These are phyloP conservation scores for Alviniconcha marisindica DNA, from an alignment of 1,140 invertebrate genomes.

Conservation along the genomic window DNA sequence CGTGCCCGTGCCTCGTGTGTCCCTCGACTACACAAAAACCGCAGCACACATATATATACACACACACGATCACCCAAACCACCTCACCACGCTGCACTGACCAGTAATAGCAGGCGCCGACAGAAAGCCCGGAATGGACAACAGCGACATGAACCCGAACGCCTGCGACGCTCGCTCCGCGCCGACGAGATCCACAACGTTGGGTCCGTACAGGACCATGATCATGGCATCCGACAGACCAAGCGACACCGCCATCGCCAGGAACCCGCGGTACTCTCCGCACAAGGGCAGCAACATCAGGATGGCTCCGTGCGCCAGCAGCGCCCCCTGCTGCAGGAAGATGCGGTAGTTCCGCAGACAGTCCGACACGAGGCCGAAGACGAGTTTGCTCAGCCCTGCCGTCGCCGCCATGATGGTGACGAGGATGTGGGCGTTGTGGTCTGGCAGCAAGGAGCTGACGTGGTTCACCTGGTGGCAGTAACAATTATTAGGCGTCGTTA, in stretches of 20 bases:
- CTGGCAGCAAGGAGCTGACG: slow-evolving; percentile 7
- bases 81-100: not conserved
- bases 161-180: slow-evolving; percentile 88
- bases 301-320: slow-evolving; percentile 23
- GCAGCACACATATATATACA: no score
- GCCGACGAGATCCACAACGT: slow-evolving; percentile 91
- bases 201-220: slow-evolving; percentile 90
- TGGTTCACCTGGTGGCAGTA: slow-evolving; percentile 23
- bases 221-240: slow-evolving; percentile 93
- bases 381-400: slow-evolving; percentile 11
- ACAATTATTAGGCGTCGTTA: not conserved
- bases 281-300: not conserved
- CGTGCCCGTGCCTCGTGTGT: no score
- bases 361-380: slow-evolving; percentile 16
- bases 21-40: no score
- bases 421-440: not conserved
- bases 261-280: slow-evolving; percentile 79
- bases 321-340: slow-evolving; percentile 8
- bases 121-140: slow-evolving; percentile 63
- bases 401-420: slow-evolving; percentile 23
- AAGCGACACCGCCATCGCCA: slow-evolving; percentile 85
- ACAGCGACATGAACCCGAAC: slow-evolving; percentile 83
- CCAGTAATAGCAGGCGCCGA: slow-evolving; percentile 27
- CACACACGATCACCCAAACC: not conserved
- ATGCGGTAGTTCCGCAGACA: slow-evolving; percentile 15